Conservation (phyloP, 2,888 invertebrate species). For the Morinoia aosen region DNA sequence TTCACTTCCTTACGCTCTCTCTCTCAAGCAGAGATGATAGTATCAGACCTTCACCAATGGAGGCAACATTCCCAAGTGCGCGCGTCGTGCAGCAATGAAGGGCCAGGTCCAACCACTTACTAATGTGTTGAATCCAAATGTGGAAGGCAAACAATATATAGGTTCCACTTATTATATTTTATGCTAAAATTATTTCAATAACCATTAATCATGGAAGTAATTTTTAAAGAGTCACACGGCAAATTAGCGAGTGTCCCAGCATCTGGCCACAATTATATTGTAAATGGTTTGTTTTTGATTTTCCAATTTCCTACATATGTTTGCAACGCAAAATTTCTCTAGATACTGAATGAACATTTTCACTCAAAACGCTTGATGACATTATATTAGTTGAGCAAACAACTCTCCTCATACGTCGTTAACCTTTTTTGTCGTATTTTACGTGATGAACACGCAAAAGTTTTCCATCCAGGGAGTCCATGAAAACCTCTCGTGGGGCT, state of each 20-base stretch:
- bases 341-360: background rate
- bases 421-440: background rate
- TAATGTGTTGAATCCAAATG: background rate
- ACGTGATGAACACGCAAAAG: no score
- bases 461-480: background rate
- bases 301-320: no score
- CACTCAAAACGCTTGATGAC: background rate
- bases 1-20: background rate
- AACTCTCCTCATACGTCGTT: background rate
- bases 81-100: background rate
- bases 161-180: background rate
- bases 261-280: no score
- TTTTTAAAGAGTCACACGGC: no score
- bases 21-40: background rate
- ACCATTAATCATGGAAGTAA: no score
- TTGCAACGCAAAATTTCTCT: no score
- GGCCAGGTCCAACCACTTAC: background rate
- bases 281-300: no score
- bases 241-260: no score
- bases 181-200: no score
- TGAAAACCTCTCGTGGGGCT: background rate
- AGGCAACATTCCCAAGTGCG: background rate
- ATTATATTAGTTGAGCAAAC: background rate
- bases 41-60: background rate
- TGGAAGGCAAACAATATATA: background rate